Evolutionary conservation across 1,140 invertebrate species (phyloP), one percentile per base, ranked within the genome.

Genomic region (Anastrepha obliqua): DNA sequence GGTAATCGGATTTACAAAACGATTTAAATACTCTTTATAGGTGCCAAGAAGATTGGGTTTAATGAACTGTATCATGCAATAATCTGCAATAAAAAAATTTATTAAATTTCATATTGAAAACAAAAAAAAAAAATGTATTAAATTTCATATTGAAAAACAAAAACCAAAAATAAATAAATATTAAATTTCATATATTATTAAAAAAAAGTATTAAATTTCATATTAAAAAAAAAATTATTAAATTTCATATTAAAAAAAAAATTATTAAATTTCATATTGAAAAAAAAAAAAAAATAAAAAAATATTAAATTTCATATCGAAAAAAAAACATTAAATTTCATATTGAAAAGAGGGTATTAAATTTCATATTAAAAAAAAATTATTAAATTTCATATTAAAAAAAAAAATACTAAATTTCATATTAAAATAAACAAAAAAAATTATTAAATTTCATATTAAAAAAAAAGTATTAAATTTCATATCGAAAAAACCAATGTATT

Each of bases 11-110:
- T 98, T 98, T 4, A 97, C 96, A 93, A 99, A 99, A 47, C 98
- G 95, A 91, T 98, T 99, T 88, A 95, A 94, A 93, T 98, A 99
- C 94, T 99, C 98, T 91, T 97, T 97, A 89, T 96, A 96, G 0
- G 97, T 98, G 89, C 98, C 98, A 11, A 99, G 93, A 3, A 99
- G 94, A 94, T 97, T 98, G 1, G 98, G 98, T 93, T 99, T 99
- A 6, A 99, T 98, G 94, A 99, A 99, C 89, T 98, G 96, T 29
- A 99, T 97, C 98, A 99, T 99, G 91, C 97, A 98, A 93, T 99
- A 98, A 95, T 99, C 95, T 98, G 93, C 13, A 93, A 92, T 86
- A 87, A 87, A 89, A 90, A 89, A 87, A 85, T 86, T 29, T 29
- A 29, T 29, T 29, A 29, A 29, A 29, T 29, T 29, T 29, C 29